phyloP scores from a whole-genome alignment of 2,888 invertebrate genomes.

The Habroteleia sp. region DNA sequence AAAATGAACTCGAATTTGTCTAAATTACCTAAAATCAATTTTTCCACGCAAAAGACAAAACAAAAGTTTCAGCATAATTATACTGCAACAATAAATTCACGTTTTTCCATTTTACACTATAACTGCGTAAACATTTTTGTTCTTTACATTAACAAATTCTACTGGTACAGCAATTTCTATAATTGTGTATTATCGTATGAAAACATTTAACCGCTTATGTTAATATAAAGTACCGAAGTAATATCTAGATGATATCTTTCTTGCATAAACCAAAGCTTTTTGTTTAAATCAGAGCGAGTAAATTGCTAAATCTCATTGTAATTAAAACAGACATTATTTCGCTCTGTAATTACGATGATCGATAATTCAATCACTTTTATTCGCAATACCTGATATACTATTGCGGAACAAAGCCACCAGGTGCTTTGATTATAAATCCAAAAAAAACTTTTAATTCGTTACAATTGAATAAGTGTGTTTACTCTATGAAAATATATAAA shows the following conservation, averaged over 20 bases:
- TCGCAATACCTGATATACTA: constrained; percentile 10
- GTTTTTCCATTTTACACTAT: too few species aligned
- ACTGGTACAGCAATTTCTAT: too few species aligned
- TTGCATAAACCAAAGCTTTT: background rate
- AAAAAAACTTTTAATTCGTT: background rate
- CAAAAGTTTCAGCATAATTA: background rate
- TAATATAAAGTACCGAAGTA: too few species aligned
- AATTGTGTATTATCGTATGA: constrained; percentile 15
- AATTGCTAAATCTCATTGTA: constrained; percentile 17
- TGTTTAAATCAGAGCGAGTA: background rate
- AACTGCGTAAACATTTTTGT: too few species aligned
- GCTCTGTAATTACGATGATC: constrained; percentile 20
- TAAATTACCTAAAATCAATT: background rate
- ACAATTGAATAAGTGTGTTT: constrained; percentile 1
- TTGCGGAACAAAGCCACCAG: constrained; percentile 7
- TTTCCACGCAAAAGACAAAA: background rate
- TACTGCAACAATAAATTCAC: background rate
- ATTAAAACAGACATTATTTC: constrained; percentile 29
- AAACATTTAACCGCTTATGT: constrained; percentile 1
- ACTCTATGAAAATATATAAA: background rate
- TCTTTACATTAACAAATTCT: too few species aligned
- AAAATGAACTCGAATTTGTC: constrained; percentile 1
- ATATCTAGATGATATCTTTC: background rate
- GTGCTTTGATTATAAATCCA: constrained; percentile 10
- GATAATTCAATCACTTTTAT: constrained; percentile 37